These are phyloP conservation scores for Aphrophora alni DNA, from an alignment of 2,888 invertebrate species.

Conservation along the genomic window DNA sequence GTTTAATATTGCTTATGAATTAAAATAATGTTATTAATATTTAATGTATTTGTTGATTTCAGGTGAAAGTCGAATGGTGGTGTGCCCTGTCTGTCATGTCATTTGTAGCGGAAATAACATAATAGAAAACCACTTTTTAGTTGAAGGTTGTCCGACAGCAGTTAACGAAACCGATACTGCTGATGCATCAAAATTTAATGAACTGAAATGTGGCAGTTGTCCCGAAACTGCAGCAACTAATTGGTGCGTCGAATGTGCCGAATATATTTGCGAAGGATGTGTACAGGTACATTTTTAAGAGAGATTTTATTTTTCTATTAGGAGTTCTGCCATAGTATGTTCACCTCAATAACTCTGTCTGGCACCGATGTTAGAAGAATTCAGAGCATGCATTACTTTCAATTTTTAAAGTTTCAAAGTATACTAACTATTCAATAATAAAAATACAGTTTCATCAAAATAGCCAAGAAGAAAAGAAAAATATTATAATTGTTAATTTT, in stretches of 20 bases:
- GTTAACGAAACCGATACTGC: slow-evolving; percentile 19
- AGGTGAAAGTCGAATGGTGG: slow-evolving; percentile 54
- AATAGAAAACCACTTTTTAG: slow-evolving; percentile 83
- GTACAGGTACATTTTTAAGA: slow-evolving; percentile 62
- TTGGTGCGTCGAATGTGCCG: slow-evolving; percentile 90
- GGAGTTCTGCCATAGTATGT: no score
- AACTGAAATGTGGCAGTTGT: slow-evolving; percentile 82
- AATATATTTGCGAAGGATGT: slow-evolving; percentile 91
- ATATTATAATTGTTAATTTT: no score
- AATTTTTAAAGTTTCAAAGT: no score
- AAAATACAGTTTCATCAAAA: no score
- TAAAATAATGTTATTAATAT: background rate
- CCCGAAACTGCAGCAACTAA: slow-evolving; percentile 85
- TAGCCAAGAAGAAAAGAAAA: no score
- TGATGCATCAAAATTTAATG: slow-evolving; percentile 47
- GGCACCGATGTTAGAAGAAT: no score
- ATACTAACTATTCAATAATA: no score
- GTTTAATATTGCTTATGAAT: no score
- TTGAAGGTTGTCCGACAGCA: slow-evolving; percentile 59
- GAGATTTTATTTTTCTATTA: no score
- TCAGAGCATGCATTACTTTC: no score
- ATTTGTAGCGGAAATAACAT: slow-evolving; percentile 74
- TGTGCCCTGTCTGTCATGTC: slow-evolving; percentile 77
- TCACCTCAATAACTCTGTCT: no score
- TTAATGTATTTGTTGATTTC: slow-evolving; percentile 7